Conservation (phyloP, 1,140 invertebrate species). For the Dendroctonus ponderosae region DNA sequence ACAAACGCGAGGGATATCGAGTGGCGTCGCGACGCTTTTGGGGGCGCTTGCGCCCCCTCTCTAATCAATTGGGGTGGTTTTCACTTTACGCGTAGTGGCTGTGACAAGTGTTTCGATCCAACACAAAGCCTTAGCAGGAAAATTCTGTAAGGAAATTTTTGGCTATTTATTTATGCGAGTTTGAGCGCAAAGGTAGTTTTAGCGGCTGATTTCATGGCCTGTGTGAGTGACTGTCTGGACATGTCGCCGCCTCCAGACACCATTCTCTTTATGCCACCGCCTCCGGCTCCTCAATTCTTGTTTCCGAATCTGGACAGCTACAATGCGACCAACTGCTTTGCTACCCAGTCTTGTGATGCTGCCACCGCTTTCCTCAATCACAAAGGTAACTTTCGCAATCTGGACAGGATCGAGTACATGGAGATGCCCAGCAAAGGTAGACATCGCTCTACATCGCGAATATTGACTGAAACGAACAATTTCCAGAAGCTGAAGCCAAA, state of each 20-base stretch:
- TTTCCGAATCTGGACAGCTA: constrained; percentile 46
- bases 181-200: too few species aligned
- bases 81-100: background rate
- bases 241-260: constrained; percentile 77
- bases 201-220: constrained; percentile 39
- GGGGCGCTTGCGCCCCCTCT: constrained; percentile 3
- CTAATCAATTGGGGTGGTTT: constrained; percentile 17
- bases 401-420: constrained; percentile 66
- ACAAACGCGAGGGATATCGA: too few species aligned
- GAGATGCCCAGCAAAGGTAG: constrained; percentile 71
- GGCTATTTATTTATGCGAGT: too few species aligned
- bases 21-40: constrained; percentile 15
- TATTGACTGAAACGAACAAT: background rate
- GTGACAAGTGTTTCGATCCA: background rate
- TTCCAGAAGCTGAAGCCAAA: constrained; percentile 44
- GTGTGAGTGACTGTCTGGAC: constrained; percentile 62
- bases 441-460: background rate
- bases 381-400: constrained; percentile 6
- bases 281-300: constrained; percentile 72
- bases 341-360: constrained; percentile 47
- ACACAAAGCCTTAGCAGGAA: background rate
- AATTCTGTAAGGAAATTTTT: background rate
- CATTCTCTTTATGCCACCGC: constrained; percentile 77
- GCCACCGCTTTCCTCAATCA: constrained; percentile 17
- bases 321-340: constrained; percentile 56